Conservation (phyloP, 2,113 vertebrate species). For the Amphiprion percula region DNA sequence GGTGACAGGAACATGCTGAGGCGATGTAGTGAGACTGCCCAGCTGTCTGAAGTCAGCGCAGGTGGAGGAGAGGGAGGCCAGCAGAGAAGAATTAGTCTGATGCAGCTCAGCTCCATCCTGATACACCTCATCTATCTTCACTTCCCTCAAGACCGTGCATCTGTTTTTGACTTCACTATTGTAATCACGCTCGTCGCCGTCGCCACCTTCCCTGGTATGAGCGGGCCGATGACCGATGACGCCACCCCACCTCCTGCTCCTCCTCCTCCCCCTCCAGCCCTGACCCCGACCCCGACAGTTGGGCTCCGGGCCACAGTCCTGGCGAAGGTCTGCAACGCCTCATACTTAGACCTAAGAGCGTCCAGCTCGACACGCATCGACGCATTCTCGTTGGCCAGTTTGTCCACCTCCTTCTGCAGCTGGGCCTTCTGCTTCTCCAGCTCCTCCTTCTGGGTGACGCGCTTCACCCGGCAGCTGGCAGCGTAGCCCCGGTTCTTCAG, state of each 20-base stretch:
- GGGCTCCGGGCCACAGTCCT: conserved; percentile 96
- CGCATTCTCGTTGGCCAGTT: conserved; percentile 96
- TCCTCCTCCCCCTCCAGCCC: conserved; percentile 77
- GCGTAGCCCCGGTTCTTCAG: conserved; percentile 98
- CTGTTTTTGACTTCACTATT: conserved; percentile 99
- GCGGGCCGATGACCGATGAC: conserved; percentile 90
- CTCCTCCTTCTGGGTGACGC: conserved; percentile 98
- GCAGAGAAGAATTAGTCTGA: conserved; percentile 40
- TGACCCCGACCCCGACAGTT: conserved; percentile 84
- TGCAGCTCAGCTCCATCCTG: conserved; percentile 56
- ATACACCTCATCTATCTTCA: conserved; percentile 36
- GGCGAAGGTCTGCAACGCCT: conserved; percentile 98
- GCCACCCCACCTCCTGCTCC: conserved; percentile 88
- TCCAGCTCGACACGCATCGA: conserved; percentile 97
- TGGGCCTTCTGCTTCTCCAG: conserved; percentile 97
- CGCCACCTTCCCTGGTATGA: conserved; percentile 94
- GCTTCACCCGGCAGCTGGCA: conserved; percentile 96
- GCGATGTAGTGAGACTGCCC: conserved; percentile 9
- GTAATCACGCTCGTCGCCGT: conserved; percentile 97
- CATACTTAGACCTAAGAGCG: conserved; percentile 96
- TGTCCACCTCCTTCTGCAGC: conserved; percentile 98
- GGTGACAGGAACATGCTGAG: conserved; percentile 27
- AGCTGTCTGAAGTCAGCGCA: conserved; percentile 55
- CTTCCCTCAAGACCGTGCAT: conserved; percentile 89
- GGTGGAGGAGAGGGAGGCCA: conserved; percentile 54